phyloP scores from a whole-genome alignment of 2,888 invertebrate genomes.

The Apoda limacodes region DNA sequence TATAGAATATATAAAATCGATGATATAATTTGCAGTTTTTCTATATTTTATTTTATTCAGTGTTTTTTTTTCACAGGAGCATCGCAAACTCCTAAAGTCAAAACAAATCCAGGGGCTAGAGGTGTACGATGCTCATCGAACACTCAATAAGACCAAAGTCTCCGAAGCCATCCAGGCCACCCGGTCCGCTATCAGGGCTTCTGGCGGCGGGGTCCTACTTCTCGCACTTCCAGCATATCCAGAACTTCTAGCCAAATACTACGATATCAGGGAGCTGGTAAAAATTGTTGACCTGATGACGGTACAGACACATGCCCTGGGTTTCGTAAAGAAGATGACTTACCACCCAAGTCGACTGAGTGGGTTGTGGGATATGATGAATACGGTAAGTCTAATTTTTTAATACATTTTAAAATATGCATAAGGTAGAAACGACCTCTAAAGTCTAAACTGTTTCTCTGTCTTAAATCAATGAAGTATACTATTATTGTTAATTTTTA shows the following conservation, averaged over 20 bases:
- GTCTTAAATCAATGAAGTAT: no score
- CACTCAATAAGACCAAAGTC: conserved; percentile 62
- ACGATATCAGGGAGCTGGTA: conserved; percentile 73
- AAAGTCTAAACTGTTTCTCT: no score
- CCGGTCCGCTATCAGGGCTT: conserved; percentile 52
- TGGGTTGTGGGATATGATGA: conserved; percentile 82
- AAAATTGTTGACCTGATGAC: conserved; percentile 77
- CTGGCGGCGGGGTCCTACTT: conserved; percentile 64
- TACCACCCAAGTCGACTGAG: conserved; percentile 82
- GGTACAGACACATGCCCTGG: conserved; percentile 75
- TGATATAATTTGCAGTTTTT: no score
- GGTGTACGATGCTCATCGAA: conserved; percentile 63
- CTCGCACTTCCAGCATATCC: conserved; percentile 74
- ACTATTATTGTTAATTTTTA: no score
- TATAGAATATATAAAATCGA: no score
- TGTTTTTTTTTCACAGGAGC: conserved; percentile 49
- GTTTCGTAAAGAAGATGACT: conserved; percentile 74
- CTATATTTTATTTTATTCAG: background rate
- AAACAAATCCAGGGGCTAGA: conserved; percentile 70
- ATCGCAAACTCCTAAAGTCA: conserved; percentile 64
- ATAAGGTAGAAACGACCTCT: no score
- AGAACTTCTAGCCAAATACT: conserved; percentile 77
- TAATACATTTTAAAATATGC: no score
- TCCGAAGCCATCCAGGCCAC: conserved; percentile 53
- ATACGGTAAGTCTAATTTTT: conserved; percentile 73